Percentiles rank a stretch among this genome's conserved stretches.
Evolutionary conservation across 2,888 invertebrate genomes (phyloP).

Genomic region (Listrodromus nycthemerus): DNA sequence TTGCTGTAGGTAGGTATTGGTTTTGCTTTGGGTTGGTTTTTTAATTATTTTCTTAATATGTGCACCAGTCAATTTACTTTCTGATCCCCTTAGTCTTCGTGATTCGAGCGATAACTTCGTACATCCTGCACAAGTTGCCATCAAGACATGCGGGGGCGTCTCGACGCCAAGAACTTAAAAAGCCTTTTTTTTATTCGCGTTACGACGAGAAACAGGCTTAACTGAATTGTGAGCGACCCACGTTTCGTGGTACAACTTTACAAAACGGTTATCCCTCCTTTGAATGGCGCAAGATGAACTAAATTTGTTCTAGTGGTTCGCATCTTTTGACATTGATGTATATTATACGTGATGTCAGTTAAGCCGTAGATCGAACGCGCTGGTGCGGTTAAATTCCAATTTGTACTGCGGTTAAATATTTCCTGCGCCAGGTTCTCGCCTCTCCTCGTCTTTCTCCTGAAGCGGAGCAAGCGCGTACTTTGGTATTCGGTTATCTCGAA

Average conservation of each 20-base stretch:
- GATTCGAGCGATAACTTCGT: conserved; percentile 1
- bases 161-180: too few relatives aligned
- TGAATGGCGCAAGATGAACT: conserved; percentile 10
- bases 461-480: conserved; percentile 6
- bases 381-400: conserved; percentile 56
- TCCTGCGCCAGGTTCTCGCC: conserved; percentile 26
- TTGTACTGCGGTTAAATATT: conserved; percentile 52
- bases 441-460: background rate
- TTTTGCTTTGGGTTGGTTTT: too few relatives aligned
- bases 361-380: conserved; percentile 54
- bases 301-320: background rate
- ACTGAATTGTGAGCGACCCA: conserved; percentile 7
- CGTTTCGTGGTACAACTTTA: conserved; percentile 16
- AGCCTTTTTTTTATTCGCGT: too few relatives aligned
- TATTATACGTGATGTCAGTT: conserved; percentile 41
- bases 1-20: too few relatives aligned
- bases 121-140: conserved; percentile 3
- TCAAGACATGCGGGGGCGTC: too few relatives aligned
- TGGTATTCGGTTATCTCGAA: background rate
- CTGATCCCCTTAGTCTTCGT: background rate
- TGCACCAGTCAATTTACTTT: background rate
- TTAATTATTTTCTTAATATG: too few relatives aligned
- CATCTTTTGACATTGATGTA: background rate
- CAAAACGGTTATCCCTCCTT: conserved; percentile 29
- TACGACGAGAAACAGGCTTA: background rate